A percentile compares a stretch with the other conserved stretches of the same genome.
phyloP scores from a whole-genome alignment of 1,140 invertebrate species.

The Tetramorium parvispinum region DNA sequence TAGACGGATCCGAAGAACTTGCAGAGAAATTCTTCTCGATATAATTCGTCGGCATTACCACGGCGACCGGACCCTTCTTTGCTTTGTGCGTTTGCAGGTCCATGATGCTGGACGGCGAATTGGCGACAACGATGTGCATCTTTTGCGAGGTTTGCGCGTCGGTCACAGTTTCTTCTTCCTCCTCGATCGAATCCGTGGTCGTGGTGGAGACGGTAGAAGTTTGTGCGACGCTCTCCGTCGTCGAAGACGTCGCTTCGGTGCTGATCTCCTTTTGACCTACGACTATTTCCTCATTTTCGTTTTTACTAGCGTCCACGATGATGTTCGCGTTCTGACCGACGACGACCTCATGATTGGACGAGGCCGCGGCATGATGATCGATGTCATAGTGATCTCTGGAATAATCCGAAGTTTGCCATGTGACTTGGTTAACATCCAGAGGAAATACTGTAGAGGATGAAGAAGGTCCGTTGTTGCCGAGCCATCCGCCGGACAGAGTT shows the following conservation, averaged over 20 bases:
- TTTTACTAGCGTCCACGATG: constrained; percentile 72
- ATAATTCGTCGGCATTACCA: constrained; percentile 78
- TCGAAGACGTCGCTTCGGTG: constrained; percentile 17
- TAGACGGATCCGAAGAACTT: background rate
- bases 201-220: background rate
- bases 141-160: constrained; percentile 47
- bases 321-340: constrained; percentile 79
- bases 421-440: constrained; percentile 73
- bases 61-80: constrained; percentile 67
- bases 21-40: constrained; percentile 35
- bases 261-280: constrained; percentile 69
- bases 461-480: constrained; percentile 27
- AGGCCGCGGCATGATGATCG: constrained; percentile 76
- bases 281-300: constrained; percentile 74
- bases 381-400: constrained; percentile 66
- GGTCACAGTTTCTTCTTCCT: constrained; percentile 15
- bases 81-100: constrained; percentile 44
- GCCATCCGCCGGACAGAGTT: constrained; percentile 72
- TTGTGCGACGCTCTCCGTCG: constrained; percentile 3
- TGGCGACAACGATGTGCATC: constrained; percentile 79
- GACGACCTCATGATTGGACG: constrained; percentile 77
- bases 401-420: constrained; percentile 78
- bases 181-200: background rate
- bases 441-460: constrained; percentile 37
- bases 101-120: constrained; percentile 56